phyloP scores from a whole-genome alignment of 2,888 invertebrate genomes.

The Anthophora plumipes region DNA sequence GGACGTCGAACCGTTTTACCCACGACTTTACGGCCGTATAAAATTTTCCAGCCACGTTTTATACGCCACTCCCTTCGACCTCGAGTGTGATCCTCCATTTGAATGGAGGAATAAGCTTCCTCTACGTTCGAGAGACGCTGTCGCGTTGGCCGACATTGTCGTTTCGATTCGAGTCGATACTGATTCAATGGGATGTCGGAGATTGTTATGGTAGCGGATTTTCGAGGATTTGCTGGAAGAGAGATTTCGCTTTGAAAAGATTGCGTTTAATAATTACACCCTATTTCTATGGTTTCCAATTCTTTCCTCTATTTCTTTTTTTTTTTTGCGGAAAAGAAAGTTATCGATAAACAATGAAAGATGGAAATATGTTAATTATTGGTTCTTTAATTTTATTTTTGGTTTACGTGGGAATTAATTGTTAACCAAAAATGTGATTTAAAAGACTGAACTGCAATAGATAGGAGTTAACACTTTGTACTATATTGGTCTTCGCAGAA shows the following conservation, averaged over 20 bases:
- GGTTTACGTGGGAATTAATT: no score
- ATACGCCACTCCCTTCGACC: slow-evolving; percentile 1
- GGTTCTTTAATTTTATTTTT: no score
- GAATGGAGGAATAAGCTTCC: background rate
- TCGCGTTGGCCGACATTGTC: background rate
- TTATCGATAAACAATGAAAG: no score
- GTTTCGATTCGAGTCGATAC: background rate
- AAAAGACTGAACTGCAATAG: no score
- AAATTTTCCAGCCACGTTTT: slow-evolving; percentile 10
- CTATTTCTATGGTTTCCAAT: no score
- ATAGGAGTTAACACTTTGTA: no score
- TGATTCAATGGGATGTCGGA: slow-evolving; percentile 1
- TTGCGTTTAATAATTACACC: background rate
- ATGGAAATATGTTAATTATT: no score
- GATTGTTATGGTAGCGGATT: background rate
- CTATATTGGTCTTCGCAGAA: no score
- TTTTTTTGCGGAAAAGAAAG: no score
- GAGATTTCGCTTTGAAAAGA: background rate
- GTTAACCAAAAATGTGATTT: no score
- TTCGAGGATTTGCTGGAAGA: background rate
- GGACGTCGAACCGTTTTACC: background rate
- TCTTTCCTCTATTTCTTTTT: no score
- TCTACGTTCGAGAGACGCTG: background rate
- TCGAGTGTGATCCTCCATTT: slow-evolving; percentile 15
- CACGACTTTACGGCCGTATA: background rate